These are phyloP conservation scores for Notospermus geniculatus DNA, from an alignment of 1,140 invertebrate species.

Conservation along the genomic window DNA sequence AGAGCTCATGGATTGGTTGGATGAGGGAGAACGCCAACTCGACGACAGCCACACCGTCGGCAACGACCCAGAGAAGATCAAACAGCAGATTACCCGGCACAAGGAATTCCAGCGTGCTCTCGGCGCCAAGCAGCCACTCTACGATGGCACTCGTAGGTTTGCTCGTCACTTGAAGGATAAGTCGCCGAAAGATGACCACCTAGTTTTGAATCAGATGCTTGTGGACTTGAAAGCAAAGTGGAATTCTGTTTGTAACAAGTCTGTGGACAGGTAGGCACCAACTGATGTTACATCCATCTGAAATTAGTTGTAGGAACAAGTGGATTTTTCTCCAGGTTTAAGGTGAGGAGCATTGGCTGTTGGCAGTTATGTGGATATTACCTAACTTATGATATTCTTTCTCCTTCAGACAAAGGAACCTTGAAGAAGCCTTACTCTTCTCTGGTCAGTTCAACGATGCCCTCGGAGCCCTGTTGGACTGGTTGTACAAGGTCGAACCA, in stretches of 20 bases:
- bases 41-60: slow-evolving; percentile 70
- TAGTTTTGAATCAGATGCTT: slow-evolving; percentile 78
- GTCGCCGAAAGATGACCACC: slow-evolving; percentile 86
- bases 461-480: slow-evolving; percentile 87
- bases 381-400: slow-evolving; percentile 12
- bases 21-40: slow-evolving; percentile 78
- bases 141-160: slow-evolving; percentile 84
- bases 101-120: slow-evolving; percentile 92
- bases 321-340: not conserved
- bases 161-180: slow-evolving; percentile 91
- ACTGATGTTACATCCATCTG: slow-evolving; percentile 19
- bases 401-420: slow-evolving; percentile 88
- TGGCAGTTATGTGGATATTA: not conserved
- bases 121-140: slow-evolving; percentile 82
- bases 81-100: slow-evolving; percentile 81
- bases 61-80: slow-evolving; percentile 87
- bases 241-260: slow-evolving; percentile 90
- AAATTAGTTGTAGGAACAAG: not conserved
- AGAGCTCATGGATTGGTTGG: slow-evolving; percentile 75
- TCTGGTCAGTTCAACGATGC: slow-evolving; percentile 97
- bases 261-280: slow-evolving; percentile 83
- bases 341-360: not conserved
- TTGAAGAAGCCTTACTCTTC: slow-evolving; percentile 90
- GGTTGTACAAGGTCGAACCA: slow-evolving; percentile 81
- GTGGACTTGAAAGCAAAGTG: slow-evolving; percentile 90